A percentile compares a stretch with the other conserved stretches of the same genome.
Evolutionary conservation across 2,888 invertebrate genomes (phyloP).

Genomic region (Acanthopleura granulata): DNA sequence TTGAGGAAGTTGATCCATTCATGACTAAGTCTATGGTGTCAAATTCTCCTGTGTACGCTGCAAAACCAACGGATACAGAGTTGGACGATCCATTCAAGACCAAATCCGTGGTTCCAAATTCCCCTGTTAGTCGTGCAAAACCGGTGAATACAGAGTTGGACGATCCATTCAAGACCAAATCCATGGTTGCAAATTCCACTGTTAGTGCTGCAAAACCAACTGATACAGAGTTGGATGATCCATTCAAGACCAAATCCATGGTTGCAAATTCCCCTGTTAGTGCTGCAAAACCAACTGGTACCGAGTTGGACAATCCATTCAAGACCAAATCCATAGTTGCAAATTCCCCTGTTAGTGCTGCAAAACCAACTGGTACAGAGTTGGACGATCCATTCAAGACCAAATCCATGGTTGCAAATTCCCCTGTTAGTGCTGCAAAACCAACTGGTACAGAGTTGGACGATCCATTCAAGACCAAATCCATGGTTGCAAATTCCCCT

Average conservation of each 20-base stretch:
- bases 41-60: slow-evolving; percentile 17
- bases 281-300: background rate
- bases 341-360: slow-evolving; percentile 5
- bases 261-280: slow-evolving; percentile 20
- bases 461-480: background rate
- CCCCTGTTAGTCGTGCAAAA: background rate
- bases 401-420: slow-evolving; percentile 7
- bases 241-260: slow-evolving; percentile 12
- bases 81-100: slow-evolving; percentile 18
- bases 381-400: slow-evolving; percentile 1
- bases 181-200: background rate
- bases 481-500: background rate
- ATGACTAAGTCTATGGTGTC: slow-evolving; percentile 6
- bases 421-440: background rate
- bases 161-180: background rate
- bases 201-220: background rate
- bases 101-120: slow-evolving; percentile 12
- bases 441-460: background rate
- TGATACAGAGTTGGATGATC: background rate
- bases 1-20: slow-evolving; percentile 16
- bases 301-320: background rate
- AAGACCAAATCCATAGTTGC: background rate
- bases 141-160: background rate
- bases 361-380: background rate
- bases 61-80: background rate